These are phyloP conservation scores for Microhierax caerulescens DNA, from an alignment of 2,797 vertebrate genomes.

Conservation along the genomic window DNA sequence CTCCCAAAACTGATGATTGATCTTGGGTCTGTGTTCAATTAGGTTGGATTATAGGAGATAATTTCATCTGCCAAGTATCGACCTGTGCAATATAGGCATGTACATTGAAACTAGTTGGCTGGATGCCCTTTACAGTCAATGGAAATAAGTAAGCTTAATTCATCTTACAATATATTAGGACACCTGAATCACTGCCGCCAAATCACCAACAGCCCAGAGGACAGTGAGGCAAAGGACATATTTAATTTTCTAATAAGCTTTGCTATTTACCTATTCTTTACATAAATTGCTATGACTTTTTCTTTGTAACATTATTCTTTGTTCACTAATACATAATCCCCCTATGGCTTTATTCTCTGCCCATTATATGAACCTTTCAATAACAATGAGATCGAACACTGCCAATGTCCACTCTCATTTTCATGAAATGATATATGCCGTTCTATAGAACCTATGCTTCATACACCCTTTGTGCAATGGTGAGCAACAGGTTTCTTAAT, in stretches of 20 bases:
- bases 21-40: not conserved
- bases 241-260: conserved; percentile 12
- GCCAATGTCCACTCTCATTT: not conserved
- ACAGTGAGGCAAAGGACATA: not conserved
- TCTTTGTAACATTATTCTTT: not conserved
- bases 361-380: not conserved
- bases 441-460: not conserved
- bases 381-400: not conserved
- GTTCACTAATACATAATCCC: not conserved
- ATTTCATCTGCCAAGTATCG: not conserved
- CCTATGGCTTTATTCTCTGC: not conserved
- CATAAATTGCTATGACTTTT: not conserved
- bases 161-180: not conserved
- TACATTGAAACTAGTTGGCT: not conserved
- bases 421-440: not conserved
- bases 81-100: not conserved
- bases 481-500: not conserved
- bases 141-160: conserved; percentile 2
- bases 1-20: not conserved
- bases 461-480: not conserved
- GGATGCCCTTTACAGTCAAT: not conserved
- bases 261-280: not conserved
- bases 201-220: not conserved
- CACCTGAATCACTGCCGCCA: not conserved
- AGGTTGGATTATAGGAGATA: not conserved